A percentile compares a stretch with the other conserved stretches of the same genome.
Evolutionary conservation across 2,797 vertebrate genomes (phyloP).

Genomic region (Argyrosomus regius): DNA sequence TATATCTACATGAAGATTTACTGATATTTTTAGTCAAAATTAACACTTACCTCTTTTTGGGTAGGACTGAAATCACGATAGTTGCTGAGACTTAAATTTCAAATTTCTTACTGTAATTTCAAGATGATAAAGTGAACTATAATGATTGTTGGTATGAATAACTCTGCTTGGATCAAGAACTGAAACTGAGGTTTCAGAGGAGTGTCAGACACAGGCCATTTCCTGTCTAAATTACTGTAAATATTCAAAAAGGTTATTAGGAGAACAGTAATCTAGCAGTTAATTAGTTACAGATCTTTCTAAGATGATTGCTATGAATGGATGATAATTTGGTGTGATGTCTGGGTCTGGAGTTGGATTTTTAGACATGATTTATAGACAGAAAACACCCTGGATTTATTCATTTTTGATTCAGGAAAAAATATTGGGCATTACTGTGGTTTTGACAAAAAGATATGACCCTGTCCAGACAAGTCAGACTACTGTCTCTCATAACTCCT

Average conservation of each 20-base stretch:
- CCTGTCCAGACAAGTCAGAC: conserved; percentile 1
- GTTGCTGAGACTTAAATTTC: background rate
- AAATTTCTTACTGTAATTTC: no score
- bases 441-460: background rate
- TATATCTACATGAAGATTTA: background rate
- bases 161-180: background rate
- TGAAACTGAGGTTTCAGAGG: background rate
- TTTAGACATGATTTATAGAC: background rate
- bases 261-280: background rate
- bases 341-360: background rate
- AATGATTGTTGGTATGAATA: background rate
- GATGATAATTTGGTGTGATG: background rate
- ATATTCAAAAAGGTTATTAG: background rate
- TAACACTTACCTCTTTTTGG: background rate
- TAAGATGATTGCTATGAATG: background rate
- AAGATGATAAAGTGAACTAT: background rate
- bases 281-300: background rate
- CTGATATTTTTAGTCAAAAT: background rate
- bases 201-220: background rate
- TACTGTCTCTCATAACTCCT: background rate
- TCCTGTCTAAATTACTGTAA: background rate
- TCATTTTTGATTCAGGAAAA: background rate
- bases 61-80: background rate
- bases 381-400: background rate
- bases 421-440: background rate